These are phyloP conservation scores for Iphiclides podalirius DNA, from an alignment of 2,888 invertebrate genomes.

Conservation along the genomic window DNA sequence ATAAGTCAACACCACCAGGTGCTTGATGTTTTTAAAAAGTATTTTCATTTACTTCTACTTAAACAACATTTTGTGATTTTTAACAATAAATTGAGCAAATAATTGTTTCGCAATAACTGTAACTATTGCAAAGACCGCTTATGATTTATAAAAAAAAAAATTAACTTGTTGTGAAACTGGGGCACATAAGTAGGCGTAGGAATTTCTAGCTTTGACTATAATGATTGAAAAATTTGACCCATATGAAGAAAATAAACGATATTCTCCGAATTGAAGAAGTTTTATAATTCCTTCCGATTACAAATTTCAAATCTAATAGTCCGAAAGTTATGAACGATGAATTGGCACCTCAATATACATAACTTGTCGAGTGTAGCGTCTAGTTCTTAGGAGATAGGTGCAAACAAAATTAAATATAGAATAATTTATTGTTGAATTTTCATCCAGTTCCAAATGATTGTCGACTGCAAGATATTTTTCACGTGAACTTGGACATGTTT, in stretches of 20 bases:
- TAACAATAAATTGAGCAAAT: background rate
- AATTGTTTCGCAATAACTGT: background rate
- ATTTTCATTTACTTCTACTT: background rate
- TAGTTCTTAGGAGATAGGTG: too few species aligned
- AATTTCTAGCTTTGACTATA: too few species aligned
- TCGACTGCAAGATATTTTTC: too few species aligned
- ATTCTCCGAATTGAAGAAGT: background rate
- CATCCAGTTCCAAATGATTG: too few species aligned
- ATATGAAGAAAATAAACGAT: background rate
- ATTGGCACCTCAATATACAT: background rate
- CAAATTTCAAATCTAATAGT: too few species aligned
- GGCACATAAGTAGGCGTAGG: background rate
- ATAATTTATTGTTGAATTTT: too few species aligned
- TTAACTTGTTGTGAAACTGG: background rate
- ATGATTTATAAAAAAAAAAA: background rate
- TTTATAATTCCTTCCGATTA: too few species aligned
- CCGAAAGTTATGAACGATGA: background rate
- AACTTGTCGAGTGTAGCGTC: background rate
- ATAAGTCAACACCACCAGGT: background rate
- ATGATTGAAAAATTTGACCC: too few species aligned
- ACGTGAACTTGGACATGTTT: too few species aligned
- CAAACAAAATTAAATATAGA: too few species aligned
- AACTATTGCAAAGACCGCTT: background rate
- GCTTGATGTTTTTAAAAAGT: background rate
- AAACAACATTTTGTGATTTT: background rate